Evolutionary conservation across 2,797 vertebrate species (phyloP), one percentile per base, ranked within the genome.

Genomic region (Chiroxiphia lanceolata): DNA sequence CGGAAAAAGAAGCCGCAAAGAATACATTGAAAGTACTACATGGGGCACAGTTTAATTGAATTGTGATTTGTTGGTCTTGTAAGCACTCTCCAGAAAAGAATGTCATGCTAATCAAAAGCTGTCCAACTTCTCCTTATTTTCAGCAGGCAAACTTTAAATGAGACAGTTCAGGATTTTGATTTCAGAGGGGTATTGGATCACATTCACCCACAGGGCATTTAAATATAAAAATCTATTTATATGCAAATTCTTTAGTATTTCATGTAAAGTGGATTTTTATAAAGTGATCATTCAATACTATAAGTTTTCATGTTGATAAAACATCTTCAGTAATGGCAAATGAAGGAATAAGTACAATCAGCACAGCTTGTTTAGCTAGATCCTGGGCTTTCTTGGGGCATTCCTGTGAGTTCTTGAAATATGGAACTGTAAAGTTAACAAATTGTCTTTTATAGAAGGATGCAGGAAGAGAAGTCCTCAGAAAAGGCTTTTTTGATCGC

Each of bases 201-300:
- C 57, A 88, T 93, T 95, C 75, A 95, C 91, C 89, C 72, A 48
- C 42, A 77, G 64, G 69, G 61, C 59, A 78, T 89, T 85, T 90
- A 95, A 96, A 93, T 88, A 79, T 70, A 85, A 97, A 97, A 94
- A 78, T 47, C 91, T 95, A 97, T 97, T 95, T 96, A 94, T 96
- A 96, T 96, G 95, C 89, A 97, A 96, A 97, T 96, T 91, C 61
- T 79, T 92, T 74, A 89, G 54, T 70, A 94, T 95, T 95, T 96
- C 53, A 85, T 83, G 74, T 83, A 85, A 95, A 96, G 79, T 74
- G 65, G 45, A 63, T 74, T 96, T 82, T 96, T 95, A 89, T 84
- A 93, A 95, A 94, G 85, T 92, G 83, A 83, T 83, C 85, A 45
- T 94, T 91, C 90, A 56, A 60, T 78, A 93, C 72, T 63, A 34